A percentile compares a stretch with the other conserved stretches of the same genome.
Conservation (phyloP, 2,113 vertebrate species). For the Aegotheles bennettii region DNA sequence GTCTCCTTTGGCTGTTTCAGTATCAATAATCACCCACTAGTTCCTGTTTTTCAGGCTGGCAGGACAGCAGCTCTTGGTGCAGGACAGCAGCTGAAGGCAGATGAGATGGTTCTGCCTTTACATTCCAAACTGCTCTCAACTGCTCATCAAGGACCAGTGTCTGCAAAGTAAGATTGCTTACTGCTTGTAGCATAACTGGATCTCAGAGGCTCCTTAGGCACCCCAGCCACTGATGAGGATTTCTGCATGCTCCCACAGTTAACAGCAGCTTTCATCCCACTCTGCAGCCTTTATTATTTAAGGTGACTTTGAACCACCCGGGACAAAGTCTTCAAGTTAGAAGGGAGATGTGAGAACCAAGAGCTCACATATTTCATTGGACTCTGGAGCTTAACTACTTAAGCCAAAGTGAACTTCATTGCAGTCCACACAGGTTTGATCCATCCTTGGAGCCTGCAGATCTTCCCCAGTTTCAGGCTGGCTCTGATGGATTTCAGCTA, state of each 20-base stretch:
- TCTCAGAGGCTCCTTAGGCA: not conserved
- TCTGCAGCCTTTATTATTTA: not conserved
- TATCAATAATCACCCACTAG: not conserved
- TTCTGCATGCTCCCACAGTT: not conserved
- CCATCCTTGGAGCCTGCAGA: not conserved
- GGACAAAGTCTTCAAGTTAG: not conserved
- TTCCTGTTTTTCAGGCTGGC: not conserved
- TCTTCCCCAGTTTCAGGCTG: not conserved
- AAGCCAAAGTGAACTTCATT: not conserved
- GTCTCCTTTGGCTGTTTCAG: not conserved
- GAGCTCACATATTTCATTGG: not conserved
- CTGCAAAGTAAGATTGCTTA: not conserved
- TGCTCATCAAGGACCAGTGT: not conserved
- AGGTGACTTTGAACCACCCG: not conserved
- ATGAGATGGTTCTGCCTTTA: not conserved
- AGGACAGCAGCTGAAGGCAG: not conserved
- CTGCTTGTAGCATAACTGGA: not conserved
- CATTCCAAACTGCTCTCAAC: not conserved
- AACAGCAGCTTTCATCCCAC: not conserved
- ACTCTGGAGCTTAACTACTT: not conserved
- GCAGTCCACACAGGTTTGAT: not conserved
- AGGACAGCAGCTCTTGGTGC: not conserved
- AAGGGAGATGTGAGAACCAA: not conserved
- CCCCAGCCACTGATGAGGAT: not conserved
- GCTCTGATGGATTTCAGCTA: not conserved